Evolutionary conservation across 2,113 vertebrate species (phyloP), one percentile per base, ranked within the genome.

Genomic region (Puntigrus tetrazona): DNA sequence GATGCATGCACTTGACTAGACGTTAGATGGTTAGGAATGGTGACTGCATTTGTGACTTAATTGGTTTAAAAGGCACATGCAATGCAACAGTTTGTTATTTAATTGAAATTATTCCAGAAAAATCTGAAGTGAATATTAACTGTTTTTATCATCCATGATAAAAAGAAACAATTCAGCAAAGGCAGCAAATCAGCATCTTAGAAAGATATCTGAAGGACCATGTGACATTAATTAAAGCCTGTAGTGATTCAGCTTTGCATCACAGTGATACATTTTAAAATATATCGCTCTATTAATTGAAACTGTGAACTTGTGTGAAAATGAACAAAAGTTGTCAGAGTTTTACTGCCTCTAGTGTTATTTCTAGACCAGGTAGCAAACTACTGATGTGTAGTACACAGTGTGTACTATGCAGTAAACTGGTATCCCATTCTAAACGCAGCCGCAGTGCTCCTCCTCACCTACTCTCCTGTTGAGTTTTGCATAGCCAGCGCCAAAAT

Each of bases 391-490:
- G 14, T 34, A 36, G 16, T 20, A 22, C 7, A 20, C 50, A 20
- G 14, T 67, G 9, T 63, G 29, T 63, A 63, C 13, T 29, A 16
- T 67, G 7, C 31, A 22, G 31, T 69, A 22, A 1, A 10, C 65
- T 69, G 38, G 18, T 38, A 38, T 11, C 38, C 34, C 20, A 11
- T 67, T 31, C 7, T 34, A 18, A 65, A 65, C 61, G 34, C 29
- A 65, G 61, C 61, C 29, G 16, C 2, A 25, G 38, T 25, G 69
- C 10, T 43, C 38, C 4, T 38, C 31, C 85, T 31, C 81, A 87
- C 63, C 98, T 92, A 96, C 97, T 92, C 96, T 93, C 83, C 97
- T 95, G 88, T 96, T 97, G 76, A 98, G 93, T 90, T 97, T 99
- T 85, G 97, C 98, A 3, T 97, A 98, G 3, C 97, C 97, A 0